Evolutionary conservation across 2,797 vertebrate species (phyloP).

Genomic region (Periophthalmus magnuspinnatus): DNA sequence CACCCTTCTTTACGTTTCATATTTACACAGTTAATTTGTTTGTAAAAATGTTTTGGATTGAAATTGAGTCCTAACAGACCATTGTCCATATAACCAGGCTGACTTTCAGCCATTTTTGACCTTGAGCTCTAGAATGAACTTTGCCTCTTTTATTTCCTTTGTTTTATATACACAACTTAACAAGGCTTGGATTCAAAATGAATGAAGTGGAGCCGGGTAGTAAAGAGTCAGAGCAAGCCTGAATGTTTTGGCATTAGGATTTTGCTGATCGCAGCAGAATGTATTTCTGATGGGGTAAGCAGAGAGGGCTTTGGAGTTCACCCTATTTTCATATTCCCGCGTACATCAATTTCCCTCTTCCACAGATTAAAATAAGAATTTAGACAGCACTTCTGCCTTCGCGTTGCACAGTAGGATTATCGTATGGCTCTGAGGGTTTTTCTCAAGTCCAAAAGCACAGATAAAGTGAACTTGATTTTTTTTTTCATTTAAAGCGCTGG

Average conservation of each 20-base stretch:
- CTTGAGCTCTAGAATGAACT: constrained; percentile 11
- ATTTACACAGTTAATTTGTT: constrained; percentile 13
- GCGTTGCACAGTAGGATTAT: constrained; percentile 67
- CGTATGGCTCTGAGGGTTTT: constrained; percentile 42
- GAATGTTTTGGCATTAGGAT: constrained; percentile 63
- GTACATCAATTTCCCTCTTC: constrained; percentile 58
- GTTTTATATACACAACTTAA: constrained; percentile 51
- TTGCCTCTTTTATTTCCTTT: constrained; percentile 38
- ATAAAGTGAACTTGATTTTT: constrained; percentile 26
- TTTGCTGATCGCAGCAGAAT: constrained; percentile 70
- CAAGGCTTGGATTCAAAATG: constrained; percentile 45
- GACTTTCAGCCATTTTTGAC: constrained; percentile 44
- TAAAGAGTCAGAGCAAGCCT: constrained; percentile 46
- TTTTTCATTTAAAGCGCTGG: constrained; percentile 38
- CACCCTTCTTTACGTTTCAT: neutral
- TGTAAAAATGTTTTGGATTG: constrained; percentile 34
- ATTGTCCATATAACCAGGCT: constrained; percentile 33
- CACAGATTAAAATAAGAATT: constrained; percentile 66
- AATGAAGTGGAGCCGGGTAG: constrained; percentile 48
- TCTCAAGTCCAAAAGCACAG: constrained; percentile 27
- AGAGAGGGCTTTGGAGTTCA: constrained; percentile 67
- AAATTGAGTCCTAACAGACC: constrained; percentile 30
- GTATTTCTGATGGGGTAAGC: constrained; percentile 70
- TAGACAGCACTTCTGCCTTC: constrained; percentile 51
- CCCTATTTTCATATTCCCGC: constrained; percentile 65